Base-by-base conservation (phyloP, 2,113 vertebrate genomes). In the Arvicanthis niloticus region DNA sequence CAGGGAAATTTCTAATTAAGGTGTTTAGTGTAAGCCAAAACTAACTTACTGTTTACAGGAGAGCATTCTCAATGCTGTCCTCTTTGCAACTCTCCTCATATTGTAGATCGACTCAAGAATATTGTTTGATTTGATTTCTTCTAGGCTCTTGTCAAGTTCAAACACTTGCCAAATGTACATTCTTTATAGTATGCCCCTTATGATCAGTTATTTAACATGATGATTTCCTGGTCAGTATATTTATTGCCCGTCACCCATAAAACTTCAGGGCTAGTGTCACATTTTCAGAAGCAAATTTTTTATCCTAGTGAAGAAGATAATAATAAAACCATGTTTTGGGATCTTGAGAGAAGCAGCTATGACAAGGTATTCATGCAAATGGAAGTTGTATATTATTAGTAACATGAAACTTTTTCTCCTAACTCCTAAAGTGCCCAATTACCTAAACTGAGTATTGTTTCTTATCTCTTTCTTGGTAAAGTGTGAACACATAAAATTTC, bases 311-410 rank as follows among this genome's bases (percentile, higher is more conserved):
- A 98, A 94, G 93, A 97, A 34, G 0, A 24, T 62, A 1, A 34
- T 89, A 29, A 92, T 97, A 86, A 96, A 97, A 94, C 78, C 76
- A 34, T 89, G 75, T 97, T 91, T 93, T 73, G 89, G 70, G 96
- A 78, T 91, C 40, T 97, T 96, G 87, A 22, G 96, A 93, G 88
- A 88, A 13, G 93, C 0, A 37, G 53, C 65, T 93, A 42, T 91
- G 93, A 92, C 17, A 78, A 76, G 92, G 76, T 96, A 91, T 96
- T 97, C 84, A 37, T 42, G 1, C 0, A 91, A 93, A 78, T 42
- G 22, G 4, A 89, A 34, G 82, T 0, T 80, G 34, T 42, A 48
- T 91, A 16, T 96, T 96, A 96, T 96, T 96, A 96, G 81, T 91
- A 91, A 95, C 68, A 31, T 56, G 19, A 42, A 53, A 88, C 22